These are phyloP conservation scores for Danio aesculapii DNA, from an alignment of 2,797 vertebrate species.

Conservation along the genomic window DNA sequence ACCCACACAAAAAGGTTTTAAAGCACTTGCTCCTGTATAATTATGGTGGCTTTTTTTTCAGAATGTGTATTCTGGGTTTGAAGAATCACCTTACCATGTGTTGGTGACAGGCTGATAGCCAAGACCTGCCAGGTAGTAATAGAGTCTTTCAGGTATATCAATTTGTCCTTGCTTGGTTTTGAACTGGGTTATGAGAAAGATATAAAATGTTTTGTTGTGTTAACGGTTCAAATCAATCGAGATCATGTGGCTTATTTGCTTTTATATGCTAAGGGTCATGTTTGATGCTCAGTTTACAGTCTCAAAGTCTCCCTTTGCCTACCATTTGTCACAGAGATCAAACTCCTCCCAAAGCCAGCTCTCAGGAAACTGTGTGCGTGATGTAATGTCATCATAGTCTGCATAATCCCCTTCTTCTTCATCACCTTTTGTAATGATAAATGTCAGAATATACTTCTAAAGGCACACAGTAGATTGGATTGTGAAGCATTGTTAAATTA, in stretches of 20 bases:
- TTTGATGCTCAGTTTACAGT: background rate
- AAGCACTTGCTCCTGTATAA: background rate
- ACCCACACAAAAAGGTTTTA: background rate
- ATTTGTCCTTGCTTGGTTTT: slow-evolving; percentile 2
- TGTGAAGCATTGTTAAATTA: no score
- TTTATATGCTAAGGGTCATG: no score
- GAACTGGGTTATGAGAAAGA: slow-evolving; percentile 46
- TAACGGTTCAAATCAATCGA: background rate
- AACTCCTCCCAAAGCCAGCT: slow-evolving; percentile 57
- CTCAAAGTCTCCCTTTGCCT: background rate
- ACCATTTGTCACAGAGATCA: slow-evolving; percentile 42
- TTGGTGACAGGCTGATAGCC: slow-evolving; percentile 79
- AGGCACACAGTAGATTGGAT: background rate
- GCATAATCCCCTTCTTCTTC: slow-evolving; percentile 14
- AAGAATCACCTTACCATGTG: background rate
- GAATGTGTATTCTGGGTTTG: background rate
- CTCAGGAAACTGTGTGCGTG: slow-evolving; percentile 55
- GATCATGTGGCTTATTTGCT: background rate
- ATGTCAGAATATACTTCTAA: background rate
- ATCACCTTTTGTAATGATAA: slow-evolving; percentile 13
- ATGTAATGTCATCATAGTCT: slow-evolving; percentile 47
- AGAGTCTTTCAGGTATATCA: slow-evolving; percentile 80
- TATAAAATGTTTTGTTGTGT: background rate
- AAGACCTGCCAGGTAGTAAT: slow-evolving; percentile 91
- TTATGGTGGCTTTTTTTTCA: background rate